Base-by-base conservation (phyloP, 2,888 invertebrate genomes). In the Drosophila anceps region DNA sequence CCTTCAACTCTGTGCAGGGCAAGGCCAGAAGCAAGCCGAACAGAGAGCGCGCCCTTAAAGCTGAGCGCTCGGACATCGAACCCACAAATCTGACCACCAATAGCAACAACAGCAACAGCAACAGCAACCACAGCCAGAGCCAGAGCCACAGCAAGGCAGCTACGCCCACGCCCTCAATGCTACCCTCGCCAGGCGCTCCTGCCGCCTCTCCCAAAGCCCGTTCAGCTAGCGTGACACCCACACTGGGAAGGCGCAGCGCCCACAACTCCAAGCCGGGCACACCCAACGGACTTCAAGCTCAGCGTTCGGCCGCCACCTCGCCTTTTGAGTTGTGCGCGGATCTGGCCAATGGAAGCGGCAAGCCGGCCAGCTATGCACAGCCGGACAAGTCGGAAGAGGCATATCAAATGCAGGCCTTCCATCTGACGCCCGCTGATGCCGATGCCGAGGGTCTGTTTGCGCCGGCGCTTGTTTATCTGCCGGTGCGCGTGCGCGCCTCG, bases 401-500 rank as follows among this genome's bases (percentile, higher is more conserved):
- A 54, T 93, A 93, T 77, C 95, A 97, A 82, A 98, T 98, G 98
- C 98, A 98, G 94, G 97, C 98, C 68, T 98, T 98, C 94, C 95
- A 97, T 87, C 94, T 98, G 88, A 95, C 88, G 9, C 88, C 90
- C 3, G 84, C 72, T 46, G 84, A 86, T 51, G 69, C 67, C 54
- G 88, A 82, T 51, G 77, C 79, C 20, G 90, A 90, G 51, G 69
- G 72, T 87, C 95, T 96, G 92, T 96, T 98, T 93, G 96, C 97
- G 91, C 97, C 98, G 82, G 97, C 98, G 89, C 95, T 98, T 90
- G 97, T 98, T 93, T 98, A 98, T 94, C 95, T 98, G 94, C 98
- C 98, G 78, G 98, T 98, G 92, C 96, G 96, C 84, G 96, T 97
- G 92, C 96, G 92, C 96, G 97, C 93, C 95, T 96, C 96, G 92